Evolutionary conservation across 2,797 vertebrate species (phyloP).

Genomic region (Telmatherina bonti): DNA sequence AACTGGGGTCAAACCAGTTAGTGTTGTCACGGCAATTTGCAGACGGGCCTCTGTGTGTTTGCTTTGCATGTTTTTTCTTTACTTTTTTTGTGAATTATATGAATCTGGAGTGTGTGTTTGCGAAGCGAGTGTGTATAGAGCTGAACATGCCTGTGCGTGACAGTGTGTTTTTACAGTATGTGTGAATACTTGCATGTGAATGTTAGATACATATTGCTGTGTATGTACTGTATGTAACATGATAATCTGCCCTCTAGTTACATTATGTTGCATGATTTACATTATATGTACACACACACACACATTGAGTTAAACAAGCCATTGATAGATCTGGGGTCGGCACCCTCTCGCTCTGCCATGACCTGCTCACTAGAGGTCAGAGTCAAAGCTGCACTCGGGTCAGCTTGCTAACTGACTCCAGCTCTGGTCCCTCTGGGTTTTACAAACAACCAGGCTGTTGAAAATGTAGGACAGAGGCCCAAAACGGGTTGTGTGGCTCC

Average conservation of each 20-base stretch:
- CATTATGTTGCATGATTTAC: no score
- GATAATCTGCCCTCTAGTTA: constrained; percentile 52
- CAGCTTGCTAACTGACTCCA: constrained; percentile 64
- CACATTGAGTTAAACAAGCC: constrained; percentile 70
- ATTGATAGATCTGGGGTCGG: constrained; percentile 73
- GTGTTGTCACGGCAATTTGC: constrained; percentile 72
- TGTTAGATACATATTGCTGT: constrained; percentile 10
- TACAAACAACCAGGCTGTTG: constrained; percentile 17
- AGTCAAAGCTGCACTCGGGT: constrained; percentile 68
- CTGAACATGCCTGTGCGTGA: constrained; percentile 21
- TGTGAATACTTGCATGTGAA: constrained; percentile 47
- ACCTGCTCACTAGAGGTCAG: constrained; percentile 63
- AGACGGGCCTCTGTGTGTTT: constrained; percentile 64
- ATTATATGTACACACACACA: constrained; percentile 9
- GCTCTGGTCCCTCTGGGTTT: constrained; percentile 50
- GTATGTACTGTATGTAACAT: constrained; percentile 35
- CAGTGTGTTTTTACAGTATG: constrained; percentile 29
- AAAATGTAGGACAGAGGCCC: constrained; percentile 13
- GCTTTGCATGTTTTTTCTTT: constrained; percentile 53
- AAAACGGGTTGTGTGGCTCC: not conserved
- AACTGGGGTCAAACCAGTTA: constrained; percentile 76
- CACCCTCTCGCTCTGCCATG: constrained; percentile 61
- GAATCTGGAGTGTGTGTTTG: constrained; percentile 39
- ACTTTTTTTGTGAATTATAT: constrained; percentile 40
- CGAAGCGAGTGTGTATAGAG: not conserved